Evolutionary conservation across 2,113 vertebrate species (phyloP).

Genomic region (Puntigrus tetrazona): DNA sequence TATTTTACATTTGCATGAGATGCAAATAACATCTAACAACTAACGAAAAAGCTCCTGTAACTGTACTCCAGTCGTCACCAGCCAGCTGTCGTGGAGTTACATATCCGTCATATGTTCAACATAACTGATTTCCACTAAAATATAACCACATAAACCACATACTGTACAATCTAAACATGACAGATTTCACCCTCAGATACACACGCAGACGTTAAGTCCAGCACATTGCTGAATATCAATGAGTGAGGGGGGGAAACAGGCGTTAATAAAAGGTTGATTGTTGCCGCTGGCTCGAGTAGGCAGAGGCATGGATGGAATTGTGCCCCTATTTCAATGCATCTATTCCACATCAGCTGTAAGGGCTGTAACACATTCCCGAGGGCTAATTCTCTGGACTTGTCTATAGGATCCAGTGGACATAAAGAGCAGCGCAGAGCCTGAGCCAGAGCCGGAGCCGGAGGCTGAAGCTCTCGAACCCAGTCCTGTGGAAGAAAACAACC

Average conservation of each 20-base stretch:
- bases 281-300: conserved; percentile 75
- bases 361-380: conserved; percentile 65
- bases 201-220: conserved; percentile 59
- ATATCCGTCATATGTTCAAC: not conserved
- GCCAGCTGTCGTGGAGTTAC: not conserved
- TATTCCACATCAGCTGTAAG: conserved; percentile 69
- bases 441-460: conserved; percentile 56
- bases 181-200: conserved; percentile 61
- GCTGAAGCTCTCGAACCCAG: conserved; percentile 33
- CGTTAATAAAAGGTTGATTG: conserved; percentile 80
- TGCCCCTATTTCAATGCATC: conserved; percentile 75
- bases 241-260: conserved; percentile 72
- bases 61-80: not conserved
- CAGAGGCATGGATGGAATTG: conserved; percentile 83
- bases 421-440: conserved; percentile 60
- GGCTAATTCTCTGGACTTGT: conserved; percentile 68
- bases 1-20: not conserved
- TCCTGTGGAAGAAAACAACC: conserved; percentile 49
- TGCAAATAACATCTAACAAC: not conserved
- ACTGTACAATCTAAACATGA: conserved; percentile 25
- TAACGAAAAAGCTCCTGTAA: not conserved
- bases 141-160: not conserved
- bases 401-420: conserved; percentile 68
- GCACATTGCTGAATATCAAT: conserved; percentile 81
- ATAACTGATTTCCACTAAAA: not conserved